Evolutionary conservation across 2,113 vertebrate genomes (phyloP).

Genomic region (Zosterops borbonicus): DNA sequence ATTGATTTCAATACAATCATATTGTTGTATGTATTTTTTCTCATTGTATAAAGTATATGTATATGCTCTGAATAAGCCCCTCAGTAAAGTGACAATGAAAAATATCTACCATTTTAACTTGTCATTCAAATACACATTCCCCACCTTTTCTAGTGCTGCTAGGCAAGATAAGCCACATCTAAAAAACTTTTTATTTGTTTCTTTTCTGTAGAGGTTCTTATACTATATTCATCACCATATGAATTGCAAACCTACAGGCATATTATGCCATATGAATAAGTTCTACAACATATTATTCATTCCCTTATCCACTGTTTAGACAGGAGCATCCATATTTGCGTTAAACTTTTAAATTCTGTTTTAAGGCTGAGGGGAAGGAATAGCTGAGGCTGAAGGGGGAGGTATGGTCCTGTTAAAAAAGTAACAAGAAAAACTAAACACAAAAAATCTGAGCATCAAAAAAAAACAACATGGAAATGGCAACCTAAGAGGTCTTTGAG

Average conservation of each 20-base stretch:
- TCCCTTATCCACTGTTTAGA: background rate
- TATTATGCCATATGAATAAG: background rate
- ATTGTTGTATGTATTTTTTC: background rate
- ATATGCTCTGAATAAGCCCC: background rate
- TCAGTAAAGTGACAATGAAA: background rate
- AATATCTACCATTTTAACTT: background rate
- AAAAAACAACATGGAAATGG: background rate
- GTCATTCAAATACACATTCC: background rate
- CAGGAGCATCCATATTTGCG: background rate
- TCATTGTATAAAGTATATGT: background rate
- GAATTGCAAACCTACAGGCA: background rate
- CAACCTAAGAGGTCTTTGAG: background rate
- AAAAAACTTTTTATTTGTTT: background rate
- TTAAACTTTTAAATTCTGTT: background rate
- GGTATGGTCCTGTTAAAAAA: fast-evolving
- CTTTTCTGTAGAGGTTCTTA: background rate
- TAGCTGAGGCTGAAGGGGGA: background rate
- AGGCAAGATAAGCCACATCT: background rate
- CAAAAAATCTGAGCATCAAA: background rate
- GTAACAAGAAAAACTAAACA: background rate
- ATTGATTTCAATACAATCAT: background rate
- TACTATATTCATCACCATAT: background rate
- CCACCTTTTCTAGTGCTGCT: background rate
- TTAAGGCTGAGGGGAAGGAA: background rate
- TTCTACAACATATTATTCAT: background rate